phyloP scores from a whole-genome alignment of 1,140 invertebrate genomes.

The Stenopsyche tienmushanensis region DNA sequence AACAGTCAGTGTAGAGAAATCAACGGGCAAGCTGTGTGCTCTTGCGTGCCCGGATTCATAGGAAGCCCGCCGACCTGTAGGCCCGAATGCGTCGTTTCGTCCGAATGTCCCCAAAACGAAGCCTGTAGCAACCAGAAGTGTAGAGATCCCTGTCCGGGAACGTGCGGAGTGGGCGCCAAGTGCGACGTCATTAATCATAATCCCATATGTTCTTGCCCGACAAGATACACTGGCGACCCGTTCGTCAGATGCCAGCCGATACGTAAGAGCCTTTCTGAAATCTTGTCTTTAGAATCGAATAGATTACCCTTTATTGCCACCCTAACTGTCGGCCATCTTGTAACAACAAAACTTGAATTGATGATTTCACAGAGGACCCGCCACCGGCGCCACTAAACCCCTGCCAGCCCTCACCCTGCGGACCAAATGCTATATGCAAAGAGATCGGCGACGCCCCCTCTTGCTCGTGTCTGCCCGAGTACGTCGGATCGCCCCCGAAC shows the following conservation, averaged over 20 bases:
- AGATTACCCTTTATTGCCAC: neutral
- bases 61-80: slow-evolving; percentile 65
- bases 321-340: neutral
- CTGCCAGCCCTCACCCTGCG: slow-evolving; percentile 74
- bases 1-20: slow-evolving; percentile 64
- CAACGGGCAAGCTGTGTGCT: slow-evolving; percentile 59
- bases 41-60: slow-evolving; percentile 62
- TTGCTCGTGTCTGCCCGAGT: slow-evolving; percentile 70
- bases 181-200: slow-evolving; percentile 64
- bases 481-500: slow-evolving; percentile 70
- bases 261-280: slow-evolving; percentile 46
- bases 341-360: too few relatives aligned
- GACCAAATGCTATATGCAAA: slow-evolving; percentile 72
- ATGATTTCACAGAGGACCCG: slow-evolving; percentile 52
- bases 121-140: slow-evolving; percentile 66
- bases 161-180: slow-evolving; percentile 62
- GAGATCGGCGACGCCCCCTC: slow-evolving; percentile 63
- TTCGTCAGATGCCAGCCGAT: slow-evolving; percentile 57
- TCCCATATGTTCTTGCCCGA: slow-evolving; percentile 62
- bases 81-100: slow-evolving; percentile 63
- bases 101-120: slow-evolving; percentile 63
- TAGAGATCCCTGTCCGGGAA: slow-evolving; percentile 64
- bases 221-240: slow-evolving; percentile 62
- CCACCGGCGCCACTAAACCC: slow-evolving; percentile 59
- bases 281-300: slow-evolving; percentile 42